Conservation (phyloP, 2,888 invertebrate genomes). For the Eucera pruinosa region DNA sequence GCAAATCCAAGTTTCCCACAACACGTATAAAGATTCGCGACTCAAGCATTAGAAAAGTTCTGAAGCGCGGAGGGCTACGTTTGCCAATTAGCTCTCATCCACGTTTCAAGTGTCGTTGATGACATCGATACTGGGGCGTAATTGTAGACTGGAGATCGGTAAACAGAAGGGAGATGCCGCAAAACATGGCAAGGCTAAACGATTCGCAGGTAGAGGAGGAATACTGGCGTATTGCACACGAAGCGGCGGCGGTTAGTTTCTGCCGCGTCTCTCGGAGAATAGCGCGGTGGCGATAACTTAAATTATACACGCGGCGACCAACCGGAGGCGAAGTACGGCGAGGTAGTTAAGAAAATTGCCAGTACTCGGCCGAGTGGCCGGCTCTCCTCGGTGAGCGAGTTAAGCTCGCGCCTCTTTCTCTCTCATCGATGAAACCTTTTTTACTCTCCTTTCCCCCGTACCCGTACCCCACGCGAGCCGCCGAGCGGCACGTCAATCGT, state of each 20-base stretch:
- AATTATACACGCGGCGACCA: slow-evolving; percentile 61
- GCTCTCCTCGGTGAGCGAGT: slow-evolving; percentile 31
- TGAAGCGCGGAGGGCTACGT: no score
- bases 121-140: no score
- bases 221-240: no score
- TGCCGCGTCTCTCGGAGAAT: slow-evolving; percentile 26
- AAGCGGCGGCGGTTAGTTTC: slow-evolving; percentile 3
- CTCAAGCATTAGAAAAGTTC: no score
- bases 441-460: background rate
- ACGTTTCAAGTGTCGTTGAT: no score
- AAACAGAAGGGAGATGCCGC: background rate
- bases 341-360: slow-evolving; percentile 69
- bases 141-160: background rate
- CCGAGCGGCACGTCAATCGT: slow-evolving; percentile 34
- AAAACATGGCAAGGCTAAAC: background rate
- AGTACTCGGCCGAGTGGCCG: slow-evolving; percentile 47
- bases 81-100: no score
- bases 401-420: slow-evolving; percentile 50
- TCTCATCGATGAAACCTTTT: slow-evolving; percentile 30
- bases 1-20: no score
- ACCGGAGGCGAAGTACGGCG: slow-evolving; percentile 50
- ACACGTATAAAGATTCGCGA: no score
- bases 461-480: background rate
- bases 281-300: slow-evolving; percentile 57
- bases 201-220: background rate